Evolutionary conservation across 2,113 vertebrate genomes (phyloP), one percentile per base, ranked within the genome.

Genomic region (Perca fluviatilis): DNA sequence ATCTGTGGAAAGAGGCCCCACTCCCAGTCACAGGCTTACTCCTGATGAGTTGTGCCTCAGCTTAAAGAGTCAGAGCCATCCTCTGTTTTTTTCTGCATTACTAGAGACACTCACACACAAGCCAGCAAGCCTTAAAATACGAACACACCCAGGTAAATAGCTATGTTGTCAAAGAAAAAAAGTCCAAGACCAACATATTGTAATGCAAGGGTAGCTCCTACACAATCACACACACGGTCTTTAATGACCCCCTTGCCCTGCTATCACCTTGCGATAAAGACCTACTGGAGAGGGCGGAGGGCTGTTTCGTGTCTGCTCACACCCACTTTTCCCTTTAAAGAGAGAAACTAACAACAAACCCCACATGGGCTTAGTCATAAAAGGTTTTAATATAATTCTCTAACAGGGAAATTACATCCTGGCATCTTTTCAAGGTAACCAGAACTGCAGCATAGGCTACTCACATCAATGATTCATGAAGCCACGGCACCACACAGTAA

Each of bases 201-300:
- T 88, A 87, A 90, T 84, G 49, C 19, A 83, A 71, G 76, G 87
- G 77, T 87, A 77, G 76, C 62, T 75, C 77, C 63, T 27, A 54
- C 46, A 79, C 64, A 27, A 27, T 27, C 58, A 77, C 36, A 72
- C 33, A 77, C 58, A 63, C 13, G 58, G 49, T 84, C 73, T 81
- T 79, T 88, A 91, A 91, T 85, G 64, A 89, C 65, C 80, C 83
- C 66, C 82, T 51, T 86, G 81, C 79, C 77, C 79, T 85, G 88
- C 83, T 91, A 91, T 94, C 94, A 92, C 85, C 83, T 89, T 88
- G 81, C 74, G 79, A 92, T 94, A 93, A 92, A 89, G 81, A 91
- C 89, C 87, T 82, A 70, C 67, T 85, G 85, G 40, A 82, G 78
- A 75, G 69, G 63, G 49, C 16, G 72, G 77, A 79, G 62, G 82